A percentile compares a stretch with the other conserved stretches of the same genome.
Evolutionary conservation across 2,888 invertebrate species (phyloP).

Genomic region (Pedicia rivosa): DNA sequence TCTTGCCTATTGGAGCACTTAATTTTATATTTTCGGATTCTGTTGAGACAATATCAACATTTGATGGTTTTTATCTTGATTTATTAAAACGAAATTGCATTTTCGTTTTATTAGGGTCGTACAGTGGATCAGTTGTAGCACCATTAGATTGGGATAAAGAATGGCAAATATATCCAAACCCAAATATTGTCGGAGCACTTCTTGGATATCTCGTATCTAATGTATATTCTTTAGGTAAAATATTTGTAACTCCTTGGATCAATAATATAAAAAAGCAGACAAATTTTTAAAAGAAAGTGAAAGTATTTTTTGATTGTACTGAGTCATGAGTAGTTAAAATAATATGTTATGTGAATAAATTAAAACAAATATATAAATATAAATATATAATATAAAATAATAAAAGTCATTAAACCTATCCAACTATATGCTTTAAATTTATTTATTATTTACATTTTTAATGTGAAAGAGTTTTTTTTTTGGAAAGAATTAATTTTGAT

Average conservation of each 20-base stretch:
- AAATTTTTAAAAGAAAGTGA: no score
- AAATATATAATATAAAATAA: no score
- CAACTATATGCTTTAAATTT: no score
- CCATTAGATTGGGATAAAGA: slow-evolving; percentile 77
- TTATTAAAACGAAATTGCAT: slow-evolving; percentile 27
- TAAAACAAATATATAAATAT: no score
- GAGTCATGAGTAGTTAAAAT: no score
- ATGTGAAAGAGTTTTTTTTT: no score
- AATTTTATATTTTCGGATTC: slow-evolving; percentile 29
- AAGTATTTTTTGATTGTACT: no score
- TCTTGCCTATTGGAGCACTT: slow-evolving; percentile 26
- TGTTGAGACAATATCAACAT: slow-evolving; percentile 24
- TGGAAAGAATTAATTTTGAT: no score
- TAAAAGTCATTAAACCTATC: no score
- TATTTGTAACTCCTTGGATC: background rate
- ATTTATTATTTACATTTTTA: no score
- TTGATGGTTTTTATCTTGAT: slow-evolving; percentile 26
- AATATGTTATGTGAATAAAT: no score
- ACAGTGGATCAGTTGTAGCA: slow-evolving; percentile 63
- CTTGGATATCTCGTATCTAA: slow-evolving; percentile 37
- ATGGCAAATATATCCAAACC: slow-evolving; percentile 63
- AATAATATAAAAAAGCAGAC: no score
- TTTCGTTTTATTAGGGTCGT: slow-evolving; percentile 47
- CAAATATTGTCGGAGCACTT: slow-evolving; percentile 44
- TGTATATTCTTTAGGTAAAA: slow-evolving; percentile 1